phyloP scores from a whole-genome alignment of 1,140 invertebrate genomes.

The Drosophila nigrodunni region DNA sequence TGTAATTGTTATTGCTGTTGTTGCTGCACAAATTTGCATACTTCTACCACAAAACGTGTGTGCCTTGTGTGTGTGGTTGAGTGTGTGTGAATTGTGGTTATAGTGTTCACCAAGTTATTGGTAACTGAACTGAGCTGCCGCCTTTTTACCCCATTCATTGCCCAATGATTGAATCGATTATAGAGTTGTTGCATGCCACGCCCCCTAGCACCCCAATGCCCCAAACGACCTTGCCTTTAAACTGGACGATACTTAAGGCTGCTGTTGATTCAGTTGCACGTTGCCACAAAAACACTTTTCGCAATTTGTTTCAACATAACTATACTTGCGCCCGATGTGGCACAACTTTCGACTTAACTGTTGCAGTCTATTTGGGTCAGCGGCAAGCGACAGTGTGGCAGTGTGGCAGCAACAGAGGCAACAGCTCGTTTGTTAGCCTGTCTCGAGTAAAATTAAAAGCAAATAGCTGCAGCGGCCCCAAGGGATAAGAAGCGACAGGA shows the following conservation, averaged over 20 bases:
- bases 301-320: slow-evolving; percentile 65
- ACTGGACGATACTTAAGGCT: slow-evolving; percentile 60
- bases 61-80: slow-evolving; percentile 46
- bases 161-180: slow-evolving; percentile 67
- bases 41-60: slow-evolving; percentile 28
- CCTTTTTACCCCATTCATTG: slow-evolving; percentile 18
- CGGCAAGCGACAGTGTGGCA: slow-evolving; percentile 16
- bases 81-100: slow-evolving; percentile 45
- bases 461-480: slow-evolving; percentile 67
- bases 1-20: slow-evolving; percentile 41
- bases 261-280: slow-evolving; percentile 74
- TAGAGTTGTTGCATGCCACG: slow-evolving; percentile 53
- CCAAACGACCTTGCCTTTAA: slow-evolving; percentile 32
- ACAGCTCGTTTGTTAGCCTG: slow-evolving; percentile 72
- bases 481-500: neutral
- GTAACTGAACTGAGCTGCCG: slow-evolving; percentile 53
- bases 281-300: slow-evolving; percentile 58
- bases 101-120: slow-evolving; percentile 62
- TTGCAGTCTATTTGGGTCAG: slow-evolving; percentile 72
- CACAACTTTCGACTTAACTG: slow-evolving; percentile 63
- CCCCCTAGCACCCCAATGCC: slow-evolving; percentile 14
- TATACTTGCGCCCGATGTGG: neutral
- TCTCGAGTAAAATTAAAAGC: slow-evolving; percentile 76
- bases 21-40: slow-evolving; percentile 49
- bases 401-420: slow-evolving; percentile 32